Evolutionary conservation across 2,888 invertebrate genomes (phyloP), one percentile per base, ranked within the genome.

Genomic region (Zygothrica quintamaculata): DNA sequence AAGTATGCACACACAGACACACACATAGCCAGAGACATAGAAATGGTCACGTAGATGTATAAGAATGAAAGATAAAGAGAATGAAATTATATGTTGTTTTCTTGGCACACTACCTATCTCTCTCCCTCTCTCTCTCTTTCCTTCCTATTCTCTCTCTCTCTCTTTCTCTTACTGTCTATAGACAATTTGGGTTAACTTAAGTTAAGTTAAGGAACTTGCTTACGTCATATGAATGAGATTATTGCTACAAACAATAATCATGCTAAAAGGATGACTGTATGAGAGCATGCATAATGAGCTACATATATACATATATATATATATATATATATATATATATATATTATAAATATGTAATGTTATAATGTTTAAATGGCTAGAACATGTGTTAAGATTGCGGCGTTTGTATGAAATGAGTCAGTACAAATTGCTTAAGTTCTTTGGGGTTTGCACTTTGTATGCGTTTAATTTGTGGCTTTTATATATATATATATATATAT

Each of bases 41-140:
- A 82, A 78, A 72, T 62, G 64, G 86, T 80, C 86, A 80, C 86
- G 86, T 86, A 44, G 59, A n/a, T n/a, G n/a, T 64, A 43, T 71
- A 59, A 36, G 60, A 47, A 46, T 36, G 60, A 47, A 46, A 46
- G 52, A 51, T 52, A 22, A 22, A 22, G 18, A 22, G 5, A 5
- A 22, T 22, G 5, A n/a, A n/a, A n/a, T n/a, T n/a, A n/a, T n/a
- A n/a, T n/a, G n/a, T n/a, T 22, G 18, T 22, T 22, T 22, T 22
- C 18, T 22, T 22, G 18, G 18, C 3, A n/a, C n/a, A n/a, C n/a
- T n/a, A n/a, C n/a, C n/a, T n/a, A n/a, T n/a, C n/a, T n/a, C n/a
- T n/a, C n/a, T n/a, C n/a, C n/a, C n/a, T n/a, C n/a, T n/a, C n/a
- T n/a, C n/a, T n/a, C n/a, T n/a, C n/a, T n/a, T n/a, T n/a, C n/a